Conservation (phyloP, 2,888 invertebrate genomes). For the Parnassius apollo region DNA sequence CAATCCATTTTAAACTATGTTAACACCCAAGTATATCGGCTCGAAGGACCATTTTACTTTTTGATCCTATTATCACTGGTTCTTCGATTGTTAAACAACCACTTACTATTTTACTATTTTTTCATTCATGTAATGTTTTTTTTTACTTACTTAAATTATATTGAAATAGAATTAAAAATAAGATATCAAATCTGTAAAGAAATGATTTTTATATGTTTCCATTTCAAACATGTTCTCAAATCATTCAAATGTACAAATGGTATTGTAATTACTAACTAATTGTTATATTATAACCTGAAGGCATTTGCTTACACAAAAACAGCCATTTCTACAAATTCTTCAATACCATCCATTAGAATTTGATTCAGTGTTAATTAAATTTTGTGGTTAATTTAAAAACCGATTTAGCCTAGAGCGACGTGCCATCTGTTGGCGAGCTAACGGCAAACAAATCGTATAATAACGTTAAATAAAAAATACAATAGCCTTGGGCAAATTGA, state of each 20-base stretch:
- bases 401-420: conserved; percentile 50
- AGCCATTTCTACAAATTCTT: conserved; percentile 12
- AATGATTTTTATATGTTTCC: no score
- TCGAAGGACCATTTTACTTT: conserved; percentile 28
- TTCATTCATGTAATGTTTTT: no score
- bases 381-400: conserved; percentile 62
- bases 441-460: conserved; percentile 39
- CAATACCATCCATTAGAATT: conserved; percentile 44
- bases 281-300: no score
- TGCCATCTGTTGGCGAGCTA: conserved; percentile 56
- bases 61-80: no score
- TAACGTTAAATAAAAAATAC: conserved; percentile 45
- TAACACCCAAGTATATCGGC: conserved; percentile 31
- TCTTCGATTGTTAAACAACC: no score
- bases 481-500: conserved; percentile 44
- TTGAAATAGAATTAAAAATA: no score
- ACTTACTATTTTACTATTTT: no score
- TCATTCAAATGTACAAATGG: no score
- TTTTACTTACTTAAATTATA: no score
- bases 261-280: no score
- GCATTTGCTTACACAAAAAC: background rate
- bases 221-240: no score
- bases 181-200: no score
- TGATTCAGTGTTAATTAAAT: conserved; percentile 61
- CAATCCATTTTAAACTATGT: conserved; percentile 36